Evolutionary conservation across 2,888 invertebrate species (phyloP).

Genomic region (Scelioninae gen. 1): DNA sequence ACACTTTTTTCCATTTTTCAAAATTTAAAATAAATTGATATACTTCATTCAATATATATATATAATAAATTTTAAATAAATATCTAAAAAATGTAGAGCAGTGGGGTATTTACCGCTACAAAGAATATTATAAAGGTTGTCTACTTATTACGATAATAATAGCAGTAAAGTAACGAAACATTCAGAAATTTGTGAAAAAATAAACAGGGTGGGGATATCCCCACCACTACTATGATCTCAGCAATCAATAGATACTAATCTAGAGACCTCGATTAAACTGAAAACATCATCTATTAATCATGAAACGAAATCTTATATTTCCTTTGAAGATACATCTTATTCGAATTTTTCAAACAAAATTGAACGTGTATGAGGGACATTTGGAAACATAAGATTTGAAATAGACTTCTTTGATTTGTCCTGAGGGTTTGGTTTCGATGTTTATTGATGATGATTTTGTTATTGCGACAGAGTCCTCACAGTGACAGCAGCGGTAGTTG

Average conservation of each 20-base stretch:
- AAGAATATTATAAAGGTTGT: too few species aligned
- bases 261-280: not conserved
- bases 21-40: too few species aligned
- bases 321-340: slow-evolving; percentile 9
- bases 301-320: slow-evolving; percentile 1
- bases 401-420: slow-evolving; percentile 44
- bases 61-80: too few species aligned
- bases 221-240: too few species aligned
- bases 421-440: slow-evolving; percentile 25
- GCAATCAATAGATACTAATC: not conserved
- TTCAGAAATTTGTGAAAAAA: not conserved
- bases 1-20: too few species aligned
- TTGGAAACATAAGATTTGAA: slow-evolving; percentile 48
- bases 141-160: too few species aligned
- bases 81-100: too few species aligned
- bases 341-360: slow-evolving; percentile 5
- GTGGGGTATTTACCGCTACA: too few species aligned
- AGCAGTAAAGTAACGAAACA: too few species aligned
- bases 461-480: slow-evolving; percentile 81
- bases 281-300: slow-evolving; percentile 21
- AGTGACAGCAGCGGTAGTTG: slow-evolving; percentile 84
- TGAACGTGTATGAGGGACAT: slow-evolving; percentile 60
- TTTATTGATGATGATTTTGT: slow-evolving; percentile 49
- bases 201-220: too few species aligned
- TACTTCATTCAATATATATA: too few species aligned